Conservation (phyloP, 2,888 invertebrate genomes). For the Temnothorax ravouxi region DNA sequence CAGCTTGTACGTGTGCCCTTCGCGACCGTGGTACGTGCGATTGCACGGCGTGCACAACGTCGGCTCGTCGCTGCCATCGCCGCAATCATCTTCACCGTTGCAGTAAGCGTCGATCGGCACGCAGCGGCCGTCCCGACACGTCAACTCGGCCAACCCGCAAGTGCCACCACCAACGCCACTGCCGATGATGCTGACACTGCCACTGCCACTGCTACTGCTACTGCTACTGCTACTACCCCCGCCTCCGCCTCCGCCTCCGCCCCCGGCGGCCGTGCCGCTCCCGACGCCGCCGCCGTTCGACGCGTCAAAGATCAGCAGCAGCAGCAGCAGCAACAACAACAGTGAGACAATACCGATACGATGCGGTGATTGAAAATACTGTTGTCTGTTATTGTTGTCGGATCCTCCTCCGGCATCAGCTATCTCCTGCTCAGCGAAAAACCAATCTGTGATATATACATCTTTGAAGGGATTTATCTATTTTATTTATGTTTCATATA, state of each 20-base stretch:
- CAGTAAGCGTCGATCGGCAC: conserved; percentile 95
- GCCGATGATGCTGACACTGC: background rate
- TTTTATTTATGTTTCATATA: background rate
- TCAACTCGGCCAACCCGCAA: conserved; percentile 93
- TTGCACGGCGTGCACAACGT: conserved; percentile 94
- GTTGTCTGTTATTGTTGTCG: conserved; percentile 41
- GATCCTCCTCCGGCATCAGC: conserved; percentile 81
- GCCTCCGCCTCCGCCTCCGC: conserved; percentile 28
- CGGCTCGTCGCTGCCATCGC: conserved; percentile 95
- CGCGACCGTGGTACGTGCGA: conserved; percentile 96
- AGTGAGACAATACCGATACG: conserved; percentile 50
- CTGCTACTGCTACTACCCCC: background rate
- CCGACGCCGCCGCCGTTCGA: conserved; percentile 53
- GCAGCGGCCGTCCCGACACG: conserved; percentile 92
- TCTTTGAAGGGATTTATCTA: background rate
- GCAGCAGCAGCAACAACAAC: conserved; percentile 60
- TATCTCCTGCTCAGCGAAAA: conserved; percentile 75
- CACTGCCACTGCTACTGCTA: background rate
- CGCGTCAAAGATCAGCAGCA: conserved; percentile 64
- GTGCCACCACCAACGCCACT: conserved; percentile 78
- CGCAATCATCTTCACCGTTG: conserved; percentile 94
- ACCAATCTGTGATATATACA: background rate
- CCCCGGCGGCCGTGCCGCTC: background rate
- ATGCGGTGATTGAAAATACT: conserved; percentile 53
- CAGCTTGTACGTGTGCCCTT: conserved; percentile 92